Evolutionary conservation across 2,888 invertebrate genomes (phyloP), one percentile per base, ranked within the genome.

Genomic region (Uloborus plumipes): DNA sequence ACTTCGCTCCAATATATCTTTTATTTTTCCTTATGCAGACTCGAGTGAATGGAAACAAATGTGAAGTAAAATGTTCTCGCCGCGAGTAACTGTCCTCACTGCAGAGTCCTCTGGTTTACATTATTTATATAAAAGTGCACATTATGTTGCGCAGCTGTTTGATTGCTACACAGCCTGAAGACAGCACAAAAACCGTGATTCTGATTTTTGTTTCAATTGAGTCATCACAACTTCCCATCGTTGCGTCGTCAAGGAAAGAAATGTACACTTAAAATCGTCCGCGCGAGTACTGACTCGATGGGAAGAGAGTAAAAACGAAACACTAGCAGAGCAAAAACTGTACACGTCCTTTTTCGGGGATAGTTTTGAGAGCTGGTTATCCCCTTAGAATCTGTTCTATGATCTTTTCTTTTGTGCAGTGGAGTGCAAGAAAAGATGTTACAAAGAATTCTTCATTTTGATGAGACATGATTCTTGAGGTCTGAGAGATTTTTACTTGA

Each of bases 261-360:
- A 81, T 81, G 51, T 81, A 81, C 80, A 81, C 74, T 81, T 81
- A 81, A 81, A 66, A 81, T 70, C 80, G 74, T 78, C 70, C 64
- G 58, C 74, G 74, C 74, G 66, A 47, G 64, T 64, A 58, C 58
- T 51, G 59, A 61, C 67, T 58, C n/a, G 67, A 61, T 65, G 47
- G 58, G 71, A 59, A 67, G 55, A 6, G 18, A 64, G 6, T 47
- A n/a, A 71, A 18, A 69, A 76, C 39, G 55, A 39, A 39, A 74
- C 78, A 65, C 78, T 78, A 78, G 78, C 65, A 78, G 64, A 75
- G 67, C 69, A 53, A 67, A 31, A 77, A 71, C 77, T 77, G 77
- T 71, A 77, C 77, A 77, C 69, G 70, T 51, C 51, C 39, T 11
- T n/a, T n/a, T n/a, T 7, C 39, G 39, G 39, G 39, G 39, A 39